Base-by-base conservation (phyloP, 2,888 invertebrate species). In the Pyralis farinalis region DNA sequence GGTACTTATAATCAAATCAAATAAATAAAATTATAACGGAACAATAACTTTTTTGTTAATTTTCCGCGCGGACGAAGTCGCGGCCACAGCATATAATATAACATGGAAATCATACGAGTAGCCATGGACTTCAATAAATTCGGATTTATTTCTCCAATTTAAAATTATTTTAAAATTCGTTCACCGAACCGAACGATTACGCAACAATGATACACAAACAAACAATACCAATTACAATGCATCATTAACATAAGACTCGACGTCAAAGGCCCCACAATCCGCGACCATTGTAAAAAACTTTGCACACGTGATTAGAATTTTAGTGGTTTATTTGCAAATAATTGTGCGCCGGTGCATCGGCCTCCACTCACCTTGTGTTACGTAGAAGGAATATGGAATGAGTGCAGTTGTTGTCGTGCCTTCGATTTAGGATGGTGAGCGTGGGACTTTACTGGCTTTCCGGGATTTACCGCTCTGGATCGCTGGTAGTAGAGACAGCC, bases 341-440 rank as follows among this genome's bases (percentile, higher is more conserved):
- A 81, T 81, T 70, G 74, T 62, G 40, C 27, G 37, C 29, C 45
- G 49, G 86, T 81, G 85, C 87, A 82, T 69, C 75, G 84, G 48
- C 75, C 86, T 64, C 65, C 10, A 51, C 57, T 87, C 80, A 87
- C 87, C 87, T 87, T 87, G 87, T 63, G 50, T 47, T 58, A 66
- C 70, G 80, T 63, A 63, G 49, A 39, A 38, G 46, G 86, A 81
- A 86, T 84, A 51, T 57, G 41, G 55, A 72, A 77, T 64, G 56
- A 60, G 60, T 60, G 59, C 58, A 55, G 37, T 55, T 51, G 46
- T 47, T 49, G 42, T 12, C 33, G 35, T 38, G 42, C 40, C 31
- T 36, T 22, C 37, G 39, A 33, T 33, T 11, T 12, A 12, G 31
- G 32, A 20, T 12, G 22, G 32, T 29, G 57, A 42, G 31, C 47